Evolutionary conservation across 2,113 vertebrate genomes (phyloP).

Genomic region (Nyctereutes procyonoides): DNA sequence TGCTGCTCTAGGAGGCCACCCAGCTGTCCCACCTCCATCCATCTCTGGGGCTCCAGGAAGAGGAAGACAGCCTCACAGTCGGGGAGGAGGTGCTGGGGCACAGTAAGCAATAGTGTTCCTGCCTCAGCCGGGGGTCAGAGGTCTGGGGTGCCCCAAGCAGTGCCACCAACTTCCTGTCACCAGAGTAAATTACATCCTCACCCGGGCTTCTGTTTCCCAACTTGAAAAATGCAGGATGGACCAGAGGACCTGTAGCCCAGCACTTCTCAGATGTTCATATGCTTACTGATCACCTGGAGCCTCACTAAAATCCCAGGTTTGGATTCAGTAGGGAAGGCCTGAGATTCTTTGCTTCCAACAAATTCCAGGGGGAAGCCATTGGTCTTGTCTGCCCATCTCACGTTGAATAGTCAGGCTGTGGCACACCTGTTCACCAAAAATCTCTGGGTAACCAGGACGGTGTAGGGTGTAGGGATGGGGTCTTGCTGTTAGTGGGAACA

Average conservation of each 20-base stretch:
- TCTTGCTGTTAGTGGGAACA: not conserved
- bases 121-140: not conserved
- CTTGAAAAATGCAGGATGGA: not conserved
- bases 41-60: not conserved
- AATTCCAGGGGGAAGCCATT: not conserved
- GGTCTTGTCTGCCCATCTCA: accelerated
- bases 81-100: not conserved
- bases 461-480: accelerated
- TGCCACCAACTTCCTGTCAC: not conserved
- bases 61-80: not conserved
- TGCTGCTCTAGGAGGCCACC: not conserved
- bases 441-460: not conserved
- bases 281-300: not conserved
- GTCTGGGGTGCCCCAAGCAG: accelerated
- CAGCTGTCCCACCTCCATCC: not conserved
- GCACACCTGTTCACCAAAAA: not conserved
- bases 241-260: not conserved
- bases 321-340: not conserved
- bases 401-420: accelerated
- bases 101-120: too few species aligned
- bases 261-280: not conserved
- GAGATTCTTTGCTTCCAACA: not conserved
- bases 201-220: not conserved
- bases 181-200: not conserved
- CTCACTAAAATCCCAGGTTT: not conserved